Base-by-base conservation (phyloP, 2,888 invertebrate genomes). In the Cephus sareptanus region DNA sequence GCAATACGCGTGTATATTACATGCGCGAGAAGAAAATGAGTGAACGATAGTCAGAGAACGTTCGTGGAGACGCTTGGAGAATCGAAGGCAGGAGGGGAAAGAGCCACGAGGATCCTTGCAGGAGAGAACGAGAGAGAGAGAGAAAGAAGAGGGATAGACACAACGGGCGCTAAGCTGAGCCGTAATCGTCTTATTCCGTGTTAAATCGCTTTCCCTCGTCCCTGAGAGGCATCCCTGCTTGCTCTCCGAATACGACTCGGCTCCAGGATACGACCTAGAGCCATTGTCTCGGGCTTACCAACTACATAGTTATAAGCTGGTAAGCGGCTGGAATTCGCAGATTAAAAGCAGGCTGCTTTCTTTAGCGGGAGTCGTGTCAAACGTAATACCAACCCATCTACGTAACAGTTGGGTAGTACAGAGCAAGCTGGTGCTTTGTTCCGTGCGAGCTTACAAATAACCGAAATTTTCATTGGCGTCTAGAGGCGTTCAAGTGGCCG, bases 121-220 rank as follows among this genome's bases (percentile, higher is more conserved):
- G 23, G 23, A 40, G 6, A 15, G 15, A 40, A 68, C 78, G 70
- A 15, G 34, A 34, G 34, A 34, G 34, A 34, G 34, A 34, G 11
- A 34, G 70, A 70, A 1, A 30, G 11, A 11, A 33, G 70, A 77
- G 80, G 69, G 75, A 40, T 9, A 79, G 80, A 83, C 78, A 81
- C 81, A 81, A 75, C 79, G 80, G 81, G 80, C 81, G 83, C 80
- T 86, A 88, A 89, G 87, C 88, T 85, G 85, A 87, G 86, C 85
- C 81, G 83, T 90, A 90, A 90, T 90, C 89, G 88, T 89, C 90
- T 90, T 89, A 90, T 87, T 87, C 86, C 85, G 84, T 86, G 88
- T 89, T 89, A 86, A 90, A 90, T 89, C 88, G 40, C 23, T 89
- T 82, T 83, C 83, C 68, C 76, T 74, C 79, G 81, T 82, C 71